Percentiles rank a stretch among this genome's conserved stretches.
These are phyloP conservation scores for Craseonycteris thonglongyai DNA, from an alignment of 2,113 vertebrate genomes.

Conservation along the genomic window DNA sequence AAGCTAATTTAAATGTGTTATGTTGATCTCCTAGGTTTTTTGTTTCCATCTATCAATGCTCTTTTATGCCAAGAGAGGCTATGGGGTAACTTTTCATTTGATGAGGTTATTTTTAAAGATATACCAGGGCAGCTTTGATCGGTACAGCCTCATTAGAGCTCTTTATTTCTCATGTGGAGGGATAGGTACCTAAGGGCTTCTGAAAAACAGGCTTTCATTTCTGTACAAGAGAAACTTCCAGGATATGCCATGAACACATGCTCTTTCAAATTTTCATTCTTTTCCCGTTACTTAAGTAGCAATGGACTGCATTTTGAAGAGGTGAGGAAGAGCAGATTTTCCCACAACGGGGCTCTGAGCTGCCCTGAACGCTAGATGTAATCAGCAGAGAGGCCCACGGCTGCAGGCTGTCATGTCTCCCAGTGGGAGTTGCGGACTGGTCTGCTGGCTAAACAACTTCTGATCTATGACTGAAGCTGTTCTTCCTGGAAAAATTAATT, in stretches of 20 bases:
- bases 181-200: not conserved
- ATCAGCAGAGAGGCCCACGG: not conserved
- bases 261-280: not conserved
- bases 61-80: not conserved
- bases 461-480: not conserved
- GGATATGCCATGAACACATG: not conserved
- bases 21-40: not conserved
- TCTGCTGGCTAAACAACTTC: not conserved
- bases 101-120: not conserved
- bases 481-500: slow-evolving; percentile 18
- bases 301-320: not conserved
- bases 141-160: not conserved
- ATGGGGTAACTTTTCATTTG: not conserved
- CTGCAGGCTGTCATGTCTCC: slow-evolving; percentile 20
- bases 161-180: not conserved
- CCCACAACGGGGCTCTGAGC: slow-evolving; percentile 2
- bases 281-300: not conserved
- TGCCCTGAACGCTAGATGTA: not conserved
- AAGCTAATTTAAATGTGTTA: not conserved
- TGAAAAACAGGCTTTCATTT: not conserved
- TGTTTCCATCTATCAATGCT: not conserved
- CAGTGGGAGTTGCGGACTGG: not conserved
- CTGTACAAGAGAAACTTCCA: not conserved
- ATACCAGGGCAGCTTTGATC: not conserved
- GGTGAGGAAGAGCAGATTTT: not conserved